Base-by-base conservation (phyloP, 2,113 vertebrate genomes). In the Octodon degus region DNA sequence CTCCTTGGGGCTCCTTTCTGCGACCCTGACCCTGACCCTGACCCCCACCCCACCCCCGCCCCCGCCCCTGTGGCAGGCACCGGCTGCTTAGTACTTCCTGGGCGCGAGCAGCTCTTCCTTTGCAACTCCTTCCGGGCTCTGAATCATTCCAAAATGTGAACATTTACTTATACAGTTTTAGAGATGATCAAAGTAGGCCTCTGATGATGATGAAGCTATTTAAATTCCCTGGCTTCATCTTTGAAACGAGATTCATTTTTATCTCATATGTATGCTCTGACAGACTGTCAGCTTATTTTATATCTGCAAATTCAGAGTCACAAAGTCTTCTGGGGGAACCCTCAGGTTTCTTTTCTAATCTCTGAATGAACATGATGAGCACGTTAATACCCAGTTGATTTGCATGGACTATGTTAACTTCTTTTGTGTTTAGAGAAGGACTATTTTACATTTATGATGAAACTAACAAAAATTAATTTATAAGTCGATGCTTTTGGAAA, bases 251-350 rank as follows among this genome's bases (percentile, higher is more conserved):
- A 79, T 32, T 70, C 47, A 10, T 86, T 76, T 53, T 85, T 76
- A n/a, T 27, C 13, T 79, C 7, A n/a, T 17, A n/a, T 37, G 30
- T 22, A n/a, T 43, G 34, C 37, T 86, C 91, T 62, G 72, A 88
- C 87, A 94, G 77, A 90, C 76, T 79, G 14, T 94, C 90, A 88
- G 20, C 17, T 88, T 62, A 14, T 89, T 84, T 92, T 87, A 3
- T 68, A 68, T 82, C 43, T 89, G 27, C 91, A 72, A 82, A 67
- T 88, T 96, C 76, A 84, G 86, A 93, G 58, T 62, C 68, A 80
- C 55, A 13, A 89, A 91, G 50, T 96, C 43, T 79, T 37, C 65
- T 12, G 47, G 2, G 11, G 1, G 30, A 22, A 63, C 3, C 2
- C 6, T 20, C 40, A 85, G n/a, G 65, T 91, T 91, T 80, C 40